These are phyloP conservation scores for Anagrus nilaparvatae DNA, from an alignment of 1,140 invertebrate genomes.

Conservation along the genomic window DNA sequence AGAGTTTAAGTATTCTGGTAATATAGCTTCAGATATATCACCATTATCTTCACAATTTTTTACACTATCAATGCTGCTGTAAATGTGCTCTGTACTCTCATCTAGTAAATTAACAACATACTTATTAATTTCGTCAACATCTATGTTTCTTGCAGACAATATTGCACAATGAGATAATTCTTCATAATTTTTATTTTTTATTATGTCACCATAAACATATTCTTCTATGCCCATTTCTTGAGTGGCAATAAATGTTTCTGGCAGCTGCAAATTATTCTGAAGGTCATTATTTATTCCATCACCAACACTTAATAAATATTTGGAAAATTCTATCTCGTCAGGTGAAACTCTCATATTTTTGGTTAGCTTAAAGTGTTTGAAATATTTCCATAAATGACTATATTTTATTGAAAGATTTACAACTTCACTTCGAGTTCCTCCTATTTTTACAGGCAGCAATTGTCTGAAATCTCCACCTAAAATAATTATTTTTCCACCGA, in stretches of 20 bases:
- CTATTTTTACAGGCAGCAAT: background rate
- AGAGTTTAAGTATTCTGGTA: slow-evolving; percentile 11
- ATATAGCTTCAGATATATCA: slow-evolving; percentile 3
- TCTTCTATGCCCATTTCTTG: background rate
- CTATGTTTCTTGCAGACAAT: slow-evolving; percentile 3
- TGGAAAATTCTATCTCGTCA: slow-evolving; percentile 1
- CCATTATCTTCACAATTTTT: background rate
- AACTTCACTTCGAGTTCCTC: background rate
- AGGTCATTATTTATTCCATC: background rate
- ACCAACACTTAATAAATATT: background rate
- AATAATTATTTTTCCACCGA: slow-evolving; percentile 21
- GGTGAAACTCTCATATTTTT: too few species aligned
- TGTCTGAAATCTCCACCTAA: too few species aligned
- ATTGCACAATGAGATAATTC: slow-evolving; percentile 3
- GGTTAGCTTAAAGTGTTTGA: background rate
- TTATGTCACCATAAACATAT: background rate
- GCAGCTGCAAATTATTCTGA: background rate
- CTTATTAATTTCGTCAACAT: slow-evolving; percentile 8
- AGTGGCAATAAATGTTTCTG: background rate
- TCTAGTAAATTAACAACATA: slow-evolving; percentile 4
- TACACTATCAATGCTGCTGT: slow-evolving; percentile 3
- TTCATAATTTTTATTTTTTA: slow-evolving; percentile 2
- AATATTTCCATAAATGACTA: slow-evolving; percentile 1
- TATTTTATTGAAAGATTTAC: slow-evolving; percentile 5
- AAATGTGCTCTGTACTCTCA: background rate